phyloP scores from a whole-genome alignment of 2,113 vertebrate species.

The Numenius arquata region DNA sequence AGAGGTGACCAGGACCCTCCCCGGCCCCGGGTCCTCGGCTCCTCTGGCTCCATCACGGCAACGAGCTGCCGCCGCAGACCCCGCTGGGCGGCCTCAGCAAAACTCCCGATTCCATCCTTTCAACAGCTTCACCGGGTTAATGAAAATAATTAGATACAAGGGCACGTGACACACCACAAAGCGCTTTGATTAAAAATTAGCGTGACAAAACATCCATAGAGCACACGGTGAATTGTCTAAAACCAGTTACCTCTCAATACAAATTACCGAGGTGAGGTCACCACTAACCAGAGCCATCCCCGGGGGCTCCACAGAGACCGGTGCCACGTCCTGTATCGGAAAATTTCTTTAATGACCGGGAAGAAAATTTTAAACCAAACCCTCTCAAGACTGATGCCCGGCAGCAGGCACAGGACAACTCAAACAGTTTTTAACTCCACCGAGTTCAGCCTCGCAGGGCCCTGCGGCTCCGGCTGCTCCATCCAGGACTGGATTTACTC shows the following conservation, averaged over 20 bases:
- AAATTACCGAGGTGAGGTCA: neutral
- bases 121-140: no score
- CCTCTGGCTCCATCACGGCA: neutral
- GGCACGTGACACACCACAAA: neutral
- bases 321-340: neutral
- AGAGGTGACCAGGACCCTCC: neutral
- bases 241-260: neutral
- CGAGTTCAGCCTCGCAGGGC: neutral
- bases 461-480: neutral
- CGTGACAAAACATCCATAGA: neutral
- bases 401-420: neutral
- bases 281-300: neutral
- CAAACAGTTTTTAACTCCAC: neutral
- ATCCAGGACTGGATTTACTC: neutral
- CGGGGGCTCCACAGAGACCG: neutral
- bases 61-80: neutral
- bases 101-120: neutral
- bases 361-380: neutral
- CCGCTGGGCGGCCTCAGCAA: neutral
- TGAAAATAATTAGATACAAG: neutral
- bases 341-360: neutral
- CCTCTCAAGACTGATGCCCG: neutral
- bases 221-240: neutral
- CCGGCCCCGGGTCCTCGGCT: fast-evolving
- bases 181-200: neutral